Evolutionary conservation across 2,113 vertebrate species (phyloP).

Genomic region (Mesoclemmys tuberculata): DNA sequence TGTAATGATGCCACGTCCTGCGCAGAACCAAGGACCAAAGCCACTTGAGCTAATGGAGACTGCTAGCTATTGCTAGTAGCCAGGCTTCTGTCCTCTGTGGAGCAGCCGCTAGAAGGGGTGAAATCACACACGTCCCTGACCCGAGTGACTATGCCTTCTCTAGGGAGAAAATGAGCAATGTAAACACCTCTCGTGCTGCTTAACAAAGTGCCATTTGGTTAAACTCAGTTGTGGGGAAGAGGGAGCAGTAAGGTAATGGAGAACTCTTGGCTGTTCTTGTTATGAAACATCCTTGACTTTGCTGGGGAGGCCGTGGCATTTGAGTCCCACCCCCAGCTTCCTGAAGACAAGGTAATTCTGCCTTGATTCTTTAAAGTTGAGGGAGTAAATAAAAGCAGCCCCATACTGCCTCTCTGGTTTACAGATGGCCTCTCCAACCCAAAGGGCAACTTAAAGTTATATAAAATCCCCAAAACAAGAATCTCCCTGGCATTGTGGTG

Average conservation of each 20-base stretch:
- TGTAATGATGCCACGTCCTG: background rate
- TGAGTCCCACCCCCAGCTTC: background rate
- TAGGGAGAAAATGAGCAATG: background rate
- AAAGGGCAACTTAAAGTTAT: too few relatives aligned
- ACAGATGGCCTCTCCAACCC: background rate
- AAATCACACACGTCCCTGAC: background rate
- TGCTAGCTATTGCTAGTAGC: rapidly evolving
- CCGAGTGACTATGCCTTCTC: too few relatives aligned
- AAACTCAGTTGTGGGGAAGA: background rate
- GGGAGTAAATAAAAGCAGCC: background rate
- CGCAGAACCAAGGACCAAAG: too few relatives aligned
- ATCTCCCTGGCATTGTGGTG: background rate
- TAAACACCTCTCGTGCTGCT: background rate
- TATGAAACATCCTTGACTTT: too few relatives aligned
- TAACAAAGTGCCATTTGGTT: too few relatives aligned
- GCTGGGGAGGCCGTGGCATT: background rate
- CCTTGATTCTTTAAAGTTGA: rapidly evolving
- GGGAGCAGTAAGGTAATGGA: background rate
- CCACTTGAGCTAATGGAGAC: background rate
- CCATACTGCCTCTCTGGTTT: rapidly evolving
- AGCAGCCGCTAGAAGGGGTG: background rate
- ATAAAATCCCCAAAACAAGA: background rate
- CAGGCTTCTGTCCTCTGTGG: background rate
- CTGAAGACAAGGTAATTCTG: background rate
- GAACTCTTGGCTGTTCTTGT: background rate